These are phyloP conservation scores for Pedionomus torquatus DNA, from an alignment of 2,113 vertebrate genomes.

Conservation along the genomic window DNA sequence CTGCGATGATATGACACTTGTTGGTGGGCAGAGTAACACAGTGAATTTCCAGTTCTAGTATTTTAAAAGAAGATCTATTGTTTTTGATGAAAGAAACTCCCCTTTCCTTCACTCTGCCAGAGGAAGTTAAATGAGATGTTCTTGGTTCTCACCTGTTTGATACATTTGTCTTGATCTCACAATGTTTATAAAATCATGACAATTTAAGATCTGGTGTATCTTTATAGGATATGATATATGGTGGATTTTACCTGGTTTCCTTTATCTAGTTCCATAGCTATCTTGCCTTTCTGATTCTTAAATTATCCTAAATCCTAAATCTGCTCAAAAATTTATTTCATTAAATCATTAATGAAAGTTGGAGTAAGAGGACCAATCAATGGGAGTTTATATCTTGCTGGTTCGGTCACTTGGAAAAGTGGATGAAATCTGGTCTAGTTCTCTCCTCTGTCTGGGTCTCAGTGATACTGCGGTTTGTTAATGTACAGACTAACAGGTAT, in stretches of 20 bases:
- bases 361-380: background rate
- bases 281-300: background rate
- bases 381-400: background rate
- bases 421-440: background rate
- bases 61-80: background rate
- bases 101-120: background rate
- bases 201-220: background rate
- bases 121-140: background rate
- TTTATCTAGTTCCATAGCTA: background rate
- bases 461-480: background rate
- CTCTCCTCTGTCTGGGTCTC: background rate
- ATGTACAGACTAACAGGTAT: background rate
- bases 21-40: background rate
- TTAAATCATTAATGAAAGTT: background rate
- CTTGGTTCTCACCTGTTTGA: background rate
- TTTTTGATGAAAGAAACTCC: background rate
- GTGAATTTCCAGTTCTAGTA: background rate
- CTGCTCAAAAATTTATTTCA: background rate
- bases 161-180: background rate
- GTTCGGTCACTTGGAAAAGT: background rate
- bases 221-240: background rate
- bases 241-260: background rate
- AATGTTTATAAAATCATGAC: background rate
- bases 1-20: accelerated
- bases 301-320: background rate